Percentiles rank a stretch among this genome's conserved stretches.
Evolutionary conservation across 2,113 vertebrate genomes (phyloP).

Genomic region (Rana temporaria): DNA sequence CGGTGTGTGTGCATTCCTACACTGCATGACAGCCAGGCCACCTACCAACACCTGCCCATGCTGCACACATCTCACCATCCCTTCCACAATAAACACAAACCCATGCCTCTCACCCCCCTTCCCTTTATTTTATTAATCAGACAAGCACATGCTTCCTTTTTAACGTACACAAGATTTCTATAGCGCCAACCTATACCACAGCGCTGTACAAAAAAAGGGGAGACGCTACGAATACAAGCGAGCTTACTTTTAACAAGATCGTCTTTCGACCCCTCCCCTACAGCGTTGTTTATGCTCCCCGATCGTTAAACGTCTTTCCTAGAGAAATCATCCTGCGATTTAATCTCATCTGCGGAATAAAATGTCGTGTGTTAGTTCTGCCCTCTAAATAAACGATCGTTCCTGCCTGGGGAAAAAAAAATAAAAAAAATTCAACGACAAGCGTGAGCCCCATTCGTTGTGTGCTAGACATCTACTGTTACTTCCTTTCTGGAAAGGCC

Average conservation of each 20-base stretch:
- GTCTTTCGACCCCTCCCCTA: background rate
- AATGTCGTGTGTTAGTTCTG: background rate
- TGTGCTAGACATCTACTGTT: slow-evolving; percentile 12
- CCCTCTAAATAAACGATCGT: background rate
- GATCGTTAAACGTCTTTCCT: background rate
- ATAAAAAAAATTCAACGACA: background rate
- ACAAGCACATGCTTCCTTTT: too few relatives aligned
- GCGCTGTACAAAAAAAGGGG: too few relatives aligned
- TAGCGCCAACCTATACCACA: too few relatives aligned
- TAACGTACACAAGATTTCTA: too few relatives aligned
- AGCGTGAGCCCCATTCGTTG: background rate
- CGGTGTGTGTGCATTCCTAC: background rate
- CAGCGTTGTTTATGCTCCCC: slow-evolving; percentile 6
- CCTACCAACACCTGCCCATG: too few relatives aligned
- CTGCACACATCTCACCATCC: too few relatives aligned
- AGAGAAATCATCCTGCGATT: background rate
- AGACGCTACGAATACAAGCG: too few relatives aligned
- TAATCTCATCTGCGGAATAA: background rate
- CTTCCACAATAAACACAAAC: too few relatives aligned
- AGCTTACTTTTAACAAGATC: background rate
- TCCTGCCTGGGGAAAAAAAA: background rate
- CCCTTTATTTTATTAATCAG: too few relatives aligned
- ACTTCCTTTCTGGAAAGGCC: slow-evolving; percentile 45
- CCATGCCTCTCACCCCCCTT: too few relatives aligned
- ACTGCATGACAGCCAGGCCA: background rate